These are phyloP conservation scores for Tribolium freemani DNA, from an alignment of 2,888 invertebrate species.

Conservation along the genomic window DNA sequence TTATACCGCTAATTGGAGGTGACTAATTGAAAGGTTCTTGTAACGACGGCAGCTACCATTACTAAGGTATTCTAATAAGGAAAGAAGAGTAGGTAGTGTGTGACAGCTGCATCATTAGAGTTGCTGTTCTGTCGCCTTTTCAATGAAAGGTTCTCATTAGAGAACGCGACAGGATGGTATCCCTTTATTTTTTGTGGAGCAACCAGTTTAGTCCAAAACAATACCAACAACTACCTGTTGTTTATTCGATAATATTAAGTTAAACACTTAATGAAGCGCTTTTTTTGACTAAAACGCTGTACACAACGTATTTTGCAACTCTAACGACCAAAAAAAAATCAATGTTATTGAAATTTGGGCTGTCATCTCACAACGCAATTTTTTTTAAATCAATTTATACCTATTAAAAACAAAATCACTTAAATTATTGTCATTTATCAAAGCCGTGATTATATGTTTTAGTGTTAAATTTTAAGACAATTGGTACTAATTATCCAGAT, in stretches of 20 bases:
- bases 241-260: not conserved
- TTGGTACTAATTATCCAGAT: too few relatives aligned
- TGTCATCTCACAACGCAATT: too few relatives aligned
- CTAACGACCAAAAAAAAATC: too few relatives aligned
- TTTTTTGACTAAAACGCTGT: too few relatives aligned
- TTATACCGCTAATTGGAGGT: conserved; percentile 45
- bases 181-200: conserved; percentile 29
- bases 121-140: conserved; percentile 54
- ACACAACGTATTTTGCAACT: too few relatives aligned
- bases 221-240: not conserved
- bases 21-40: conserved; percentile 50
- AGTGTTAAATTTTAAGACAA: too few relatives aligned
- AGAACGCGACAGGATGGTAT: conserved; percentile 49
- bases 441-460: too few relatives aligned
- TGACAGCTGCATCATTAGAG: conserved; percentile 57
- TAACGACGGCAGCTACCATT: conserved; percentile 45
- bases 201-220: not conserved
- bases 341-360: too few relatives aligned
- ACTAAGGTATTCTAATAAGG: conserved; percentile 56
- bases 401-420: too few relatives aligned
- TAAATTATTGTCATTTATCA: too few relatives aligned
- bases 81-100: conserved; percentile 51
- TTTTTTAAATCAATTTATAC: too few relatives aligned
- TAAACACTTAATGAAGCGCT: not conserved
- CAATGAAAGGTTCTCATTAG: conserved; percentile 57